Conservation (phyloP, 2,797 vertebrate species). For the Leucoraja ocellata region DNA sequence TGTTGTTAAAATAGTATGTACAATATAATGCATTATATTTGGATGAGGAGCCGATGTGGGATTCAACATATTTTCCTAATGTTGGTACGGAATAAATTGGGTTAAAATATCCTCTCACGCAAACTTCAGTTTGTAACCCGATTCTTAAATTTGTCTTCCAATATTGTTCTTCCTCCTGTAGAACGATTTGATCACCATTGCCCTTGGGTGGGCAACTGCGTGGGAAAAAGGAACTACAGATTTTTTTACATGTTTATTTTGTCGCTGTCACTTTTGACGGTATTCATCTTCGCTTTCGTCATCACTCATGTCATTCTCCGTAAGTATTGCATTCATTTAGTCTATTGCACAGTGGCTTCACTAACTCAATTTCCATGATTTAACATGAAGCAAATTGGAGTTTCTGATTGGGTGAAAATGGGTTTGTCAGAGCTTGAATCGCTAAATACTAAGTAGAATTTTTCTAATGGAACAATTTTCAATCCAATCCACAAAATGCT, state of each 20-base stretch:
- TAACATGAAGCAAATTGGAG: neutral
- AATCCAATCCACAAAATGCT: neutral
- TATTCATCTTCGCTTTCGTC: slow-evolving; percentile 98
- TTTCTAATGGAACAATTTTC: neutral
- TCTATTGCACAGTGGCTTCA: neutral
- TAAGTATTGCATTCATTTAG: slow-evolving; percentile 64
- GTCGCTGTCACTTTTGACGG: slow-evolving; percentile 96
- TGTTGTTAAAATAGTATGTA: neutral
- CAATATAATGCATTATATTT: neutral
- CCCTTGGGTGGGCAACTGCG: slow-evolving; percentile 99
- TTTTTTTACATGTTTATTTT: slow-evolving; percentile 99
- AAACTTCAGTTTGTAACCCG: neutral
- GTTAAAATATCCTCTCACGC: neutral
- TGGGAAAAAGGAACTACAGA: slow-evolving; percentile 98
- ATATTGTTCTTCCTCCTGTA: slow-evolving; percentile 62
- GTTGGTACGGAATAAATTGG: neutral
- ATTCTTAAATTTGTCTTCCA: neutral
- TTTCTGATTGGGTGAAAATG: neutral
- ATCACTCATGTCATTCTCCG: slow-evolving; percentile 93
- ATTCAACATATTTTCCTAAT: neutral
- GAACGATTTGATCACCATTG: slow-evolving; percentile 98
- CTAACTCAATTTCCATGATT: neutral
- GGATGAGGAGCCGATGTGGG: neutral
- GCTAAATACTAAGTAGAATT: neutral
- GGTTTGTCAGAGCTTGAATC: neutral